A percentile compares a stretch with the other conserved stretches of the same genome.
These are phyloP conservation scores for Coreoperca whiteheadi DNA, from an alignment of 2,113 vertebrate genomes.

Conservation along the genomic window DNA sequence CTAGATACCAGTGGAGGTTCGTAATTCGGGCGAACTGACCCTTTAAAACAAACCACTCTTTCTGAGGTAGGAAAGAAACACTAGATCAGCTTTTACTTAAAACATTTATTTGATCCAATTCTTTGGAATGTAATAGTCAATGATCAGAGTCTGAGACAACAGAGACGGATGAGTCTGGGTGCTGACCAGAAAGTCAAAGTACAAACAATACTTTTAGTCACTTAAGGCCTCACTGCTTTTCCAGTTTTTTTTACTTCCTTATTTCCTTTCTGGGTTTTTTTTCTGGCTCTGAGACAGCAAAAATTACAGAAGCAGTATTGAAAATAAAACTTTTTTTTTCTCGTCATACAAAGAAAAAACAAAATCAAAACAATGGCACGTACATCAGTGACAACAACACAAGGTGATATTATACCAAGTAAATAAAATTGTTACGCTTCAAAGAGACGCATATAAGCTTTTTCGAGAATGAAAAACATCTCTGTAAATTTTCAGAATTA, in stretches of 20 bases:
- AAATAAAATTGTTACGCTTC: slow-evolving; percentile 74
- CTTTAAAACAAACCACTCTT: background rate
- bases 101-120: slow-evolving; percentile 86
- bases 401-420: slow-evolving; percentile 76
- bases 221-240: slow-evolving; percentile 76
- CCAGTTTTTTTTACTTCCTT: slow-evolving; percentile 42
- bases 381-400: slow-evolving; percentile 80
- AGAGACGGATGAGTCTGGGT: slow-evolving; percentile 72
- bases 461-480: slow-evolving; percentile 78
- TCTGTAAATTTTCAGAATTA: slow-evolving; percentile 74
- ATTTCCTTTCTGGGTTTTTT: slow-evolving; percentile 41
- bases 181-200: slow-evolving; percentile 68
- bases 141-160: slow-evolving; percentile 77
- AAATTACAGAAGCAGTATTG: slow-evolving; percentile 75
- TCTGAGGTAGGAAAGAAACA: background rate
- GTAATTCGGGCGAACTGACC: background rate
- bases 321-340: slow-evolving; percentile 73
- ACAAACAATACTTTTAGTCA: slow-evolving; percentile 77
- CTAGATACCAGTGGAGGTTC: background rate
- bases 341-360: slow-evolving; percentile 65
- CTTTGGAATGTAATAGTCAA: slow-evolving; percentile 85
- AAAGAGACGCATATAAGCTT: slow-evolving; percentile 70
- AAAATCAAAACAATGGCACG: slow-evolving; percentile 65
- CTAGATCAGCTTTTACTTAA: slow-evolving; percentile 64
- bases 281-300: slow-evolving; percentile 72